Conservation (phyloP, 2,113 vertebrate genomes). For the Indri indri region DNA sequence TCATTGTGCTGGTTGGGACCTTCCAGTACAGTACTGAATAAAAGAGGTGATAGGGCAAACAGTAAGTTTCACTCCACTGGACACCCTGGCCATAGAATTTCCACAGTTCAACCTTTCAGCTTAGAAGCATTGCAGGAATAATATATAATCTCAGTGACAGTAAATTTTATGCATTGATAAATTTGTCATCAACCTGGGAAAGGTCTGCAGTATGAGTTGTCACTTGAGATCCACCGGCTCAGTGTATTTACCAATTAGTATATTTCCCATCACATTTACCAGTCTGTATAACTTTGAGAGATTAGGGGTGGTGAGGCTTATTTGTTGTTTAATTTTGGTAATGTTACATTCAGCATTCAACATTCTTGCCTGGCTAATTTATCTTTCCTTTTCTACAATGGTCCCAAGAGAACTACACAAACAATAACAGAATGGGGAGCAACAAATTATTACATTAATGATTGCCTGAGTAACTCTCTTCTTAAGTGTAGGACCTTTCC, state of each 20-base stretch:
- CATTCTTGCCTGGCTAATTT: neutral
- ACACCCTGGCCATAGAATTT: neutral
- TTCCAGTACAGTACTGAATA: neutral
- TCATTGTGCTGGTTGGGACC: neutral
- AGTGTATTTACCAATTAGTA: neutral
- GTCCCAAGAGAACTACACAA: neutral
- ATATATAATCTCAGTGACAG: neutral
- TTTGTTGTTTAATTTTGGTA: constrained; percentile 6
- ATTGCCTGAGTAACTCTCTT: neutral
- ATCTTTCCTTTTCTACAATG: neutral
- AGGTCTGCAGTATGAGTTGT: neutral
- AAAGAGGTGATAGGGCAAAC: neutral
- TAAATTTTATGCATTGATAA: neutral
- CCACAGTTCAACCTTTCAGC: neutral
- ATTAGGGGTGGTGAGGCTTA: neutral
- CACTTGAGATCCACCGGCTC: neutral
- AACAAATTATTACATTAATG: neutral
- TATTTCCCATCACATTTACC: neutral
- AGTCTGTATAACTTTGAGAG: neutral
- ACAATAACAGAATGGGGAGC: neutral
- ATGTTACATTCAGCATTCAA: neutral
- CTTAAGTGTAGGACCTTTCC: neutral
- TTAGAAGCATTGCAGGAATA: neutral
- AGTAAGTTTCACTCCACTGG: neutral
- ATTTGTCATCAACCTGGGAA: neutral